Percentiles rank a stretch among this genome's conserved stretches.
Evolutionary conservation across 1,140 invertebrate genomes (phyloP).

Genomic region (Hypothenemus hampei): DNA sequence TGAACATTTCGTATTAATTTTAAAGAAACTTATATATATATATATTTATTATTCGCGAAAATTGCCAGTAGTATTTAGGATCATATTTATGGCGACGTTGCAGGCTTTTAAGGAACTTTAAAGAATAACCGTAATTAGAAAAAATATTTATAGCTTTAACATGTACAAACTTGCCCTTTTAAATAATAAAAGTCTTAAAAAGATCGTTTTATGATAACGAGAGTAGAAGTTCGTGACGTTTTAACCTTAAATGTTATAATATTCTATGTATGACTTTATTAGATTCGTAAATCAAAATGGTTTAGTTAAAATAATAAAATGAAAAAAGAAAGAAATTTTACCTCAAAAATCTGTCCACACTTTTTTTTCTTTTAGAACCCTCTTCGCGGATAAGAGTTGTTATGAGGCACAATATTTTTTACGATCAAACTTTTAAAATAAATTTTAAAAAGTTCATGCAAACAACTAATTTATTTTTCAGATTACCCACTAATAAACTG

Average conservation of each 20-base stretch:
- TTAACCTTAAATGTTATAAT: neutral
- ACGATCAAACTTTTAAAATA: slow-evolving; percentile 6
- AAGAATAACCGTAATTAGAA: slow-evolving; percentile 3
- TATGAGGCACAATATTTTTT: slow-evolving; percentile 12
- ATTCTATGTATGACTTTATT: neutral
- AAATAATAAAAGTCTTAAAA: neutral
- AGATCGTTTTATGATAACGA: neutral
- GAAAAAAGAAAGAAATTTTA: neutral
- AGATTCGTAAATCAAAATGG: neutral
- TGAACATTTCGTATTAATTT: neutral
- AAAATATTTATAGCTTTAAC: slow-evolving; percentile 11
- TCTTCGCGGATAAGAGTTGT: slow-evolving; percentile 4
- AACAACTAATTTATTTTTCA: slow-evolving; percentile 7
- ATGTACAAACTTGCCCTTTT: slow-evolving; percentile 7
- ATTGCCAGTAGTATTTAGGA: neutral
- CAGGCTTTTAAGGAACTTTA: neutral
- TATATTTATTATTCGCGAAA: neutral
- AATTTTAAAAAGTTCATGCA: slow-evolving; percentile 3
- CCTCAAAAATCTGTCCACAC: slow-evolving; percentile 1
- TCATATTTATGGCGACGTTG: slow-evolving; percentile 5
- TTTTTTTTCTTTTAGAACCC: too few species aligned
- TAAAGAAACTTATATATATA: neutral
- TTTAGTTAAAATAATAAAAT: neutral
- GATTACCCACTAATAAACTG: too few species aligned
- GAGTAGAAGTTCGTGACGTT: slow-evolving; percentile 1